Percentiles rank a stretch among this genome's conserved stretches.
Conservation (phyloP, 2,888 invertebrate species). For the Caenorhabditis sp. region DNA sequence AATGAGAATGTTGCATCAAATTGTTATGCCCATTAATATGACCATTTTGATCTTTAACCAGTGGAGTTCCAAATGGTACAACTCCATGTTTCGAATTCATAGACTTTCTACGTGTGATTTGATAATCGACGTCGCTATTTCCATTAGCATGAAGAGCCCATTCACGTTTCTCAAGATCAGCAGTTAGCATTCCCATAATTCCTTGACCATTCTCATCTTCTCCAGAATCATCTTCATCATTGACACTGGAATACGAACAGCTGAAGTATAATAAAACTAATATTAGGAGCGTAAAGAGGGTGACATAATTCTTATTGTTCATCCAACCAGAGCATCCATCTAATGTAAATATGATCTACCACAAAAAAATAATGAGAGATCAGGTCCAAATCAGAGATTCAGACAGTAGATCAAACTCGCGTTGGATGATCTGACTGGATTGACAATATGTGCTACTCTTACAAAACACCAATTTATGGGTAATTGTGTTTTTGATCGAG, state of each 20-base stretch:
- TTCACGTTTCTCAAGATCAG: slow-evolving; percentile 35
- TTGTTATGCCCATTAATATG: slow-evolving; percentile 10
- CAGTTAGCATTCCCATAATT: slow-evolving; percentile 35
- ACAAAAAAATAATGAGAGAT: too few relatives aligned
- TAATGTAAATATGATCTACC: too few relatives aligned
- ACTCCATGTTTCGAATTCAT: slow-evolving; percentile 13
- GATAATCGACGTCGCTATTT: slow-evolving; percentile 34
- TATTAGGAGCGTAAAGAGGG: too few relatives aligned
- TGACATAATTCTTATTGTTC: too few relatives aligned
- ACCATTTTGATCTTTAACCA: slow-evolving; percentile 9
- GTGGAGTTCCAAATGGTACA: neutral
- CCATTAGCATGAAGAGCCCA: slow-evolving; percentile 45
- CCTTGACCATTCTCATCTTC: slow-evolving; percentile 28
- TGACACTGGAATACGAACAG: neutral
- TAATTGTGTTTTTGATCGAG: too few relatives aligned
- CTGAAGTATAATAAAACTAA: neutral
- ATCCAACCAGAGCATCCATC: too few relatives aligned
- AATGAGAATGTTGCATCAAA: slow-evolving; percentile 6
- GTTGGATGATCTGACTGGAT: too few relatives aligned
- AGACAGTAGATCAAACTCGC: too few relatives aligned
- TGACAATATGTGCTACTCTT: too few relatives aligned
- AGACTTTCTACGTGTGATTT: slow-evolving; percentile 21
- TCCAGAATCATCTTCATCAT: slow-evolving; percentile 22
- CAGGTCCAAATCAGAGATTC: too few relatives aligned
- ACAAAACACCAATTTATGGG: too few relatives aligned